phyloP scores from a whole-genome alignment of 2,113 vertebrate genomes.

The Geococcyx californianus region DNA sequence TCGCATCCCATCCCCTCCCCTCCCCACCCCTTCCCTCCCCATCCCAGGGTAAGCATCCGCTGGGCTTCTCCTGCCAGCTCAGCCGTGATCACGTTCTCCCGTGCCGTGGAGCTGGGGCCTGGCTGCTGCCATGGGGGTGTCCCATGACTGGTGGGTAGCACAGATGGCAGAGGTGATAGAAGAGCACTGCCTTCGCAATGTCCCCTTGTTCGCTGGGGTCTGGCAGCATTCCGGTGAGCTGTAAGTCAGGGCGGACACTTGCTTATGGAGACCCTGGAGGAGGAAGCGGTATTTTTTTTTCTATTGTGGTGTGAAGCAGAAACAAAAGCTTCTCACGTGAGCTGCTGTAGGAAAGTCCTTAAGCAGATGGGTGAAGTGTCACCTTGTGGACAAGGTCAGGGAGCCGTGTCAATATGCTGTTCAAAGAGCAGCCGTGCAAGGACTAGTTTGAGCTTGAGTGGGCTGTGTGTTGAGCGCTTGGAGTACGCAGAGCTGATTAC shows the following conservation, averaged over 20 bases:
- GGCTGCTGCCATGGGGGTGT: neutral
- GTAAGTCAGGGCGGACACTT: accelerated
- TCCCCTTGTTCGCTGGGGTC: neutral
- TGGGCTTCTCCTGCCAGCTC: neutral
- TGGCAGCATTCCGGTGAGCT: neutral
- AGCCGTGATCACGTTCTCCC: accelerated
- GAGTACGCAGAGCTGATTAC: accelerated
- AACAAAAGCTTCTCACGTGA: neutral
- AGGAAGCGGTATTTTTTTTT: neutral
- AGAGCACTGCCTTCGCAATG: accelerated
- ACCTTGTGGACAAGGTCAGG: neutral
- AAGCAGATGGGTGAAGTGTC: neutral
- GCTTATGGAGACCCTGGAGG: accelerated
- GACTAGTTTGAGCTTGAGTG: neutral
- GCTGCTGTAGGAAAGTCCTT: neutral
- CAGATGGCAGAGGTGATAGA: neutral
- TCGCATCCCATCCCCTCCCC: no score
- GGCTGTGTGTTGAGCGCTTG: neutral
- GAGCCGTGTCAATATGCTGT: neutral
- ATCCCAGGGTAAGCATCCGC: no score
- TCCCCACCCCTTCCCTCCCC: no score
- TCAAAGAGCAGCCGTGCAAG: accelerated
- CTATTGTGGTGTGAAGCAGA: neutral
- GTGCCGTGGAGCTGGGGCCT: neutral
- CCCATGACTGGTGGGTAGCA: neutral